Conservation (phyloP, 2,113 vertebrate genomes). For the Elgaria multicarinata region DNA sequence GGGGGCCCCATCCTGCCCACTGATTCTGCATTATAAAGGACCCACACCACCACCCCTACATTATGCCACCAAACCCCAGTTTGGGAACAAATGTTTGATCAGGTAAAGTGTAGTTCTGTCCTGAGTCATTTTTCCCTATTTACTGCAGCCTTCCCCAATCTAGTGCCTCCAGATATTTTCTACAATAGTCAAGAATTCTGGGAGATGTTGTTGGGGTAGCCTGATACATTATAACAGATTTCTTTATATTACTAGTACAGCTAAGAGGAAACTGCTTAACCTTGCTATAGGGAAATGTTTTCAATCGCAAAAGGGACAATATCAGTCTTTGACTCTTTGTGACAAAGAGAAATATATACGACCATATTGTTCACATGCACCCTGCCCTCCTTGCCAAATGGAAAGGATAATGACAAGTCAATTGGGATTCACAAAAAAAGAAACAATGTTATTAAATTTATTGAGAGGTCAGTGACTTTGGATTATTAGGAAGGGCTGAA, state of each 20-base stretch:
- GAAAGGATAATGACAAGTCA: constrained; percentile 12
- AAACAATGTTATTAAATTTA: constrained; percentile 21
- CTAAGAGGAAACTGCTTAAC: constrained; percentile 3
- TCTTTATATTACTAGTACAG: background rate
- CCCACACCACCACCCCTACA: background rate
- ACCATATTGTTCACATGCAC: background rate
- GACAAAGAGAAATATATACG: background rate
- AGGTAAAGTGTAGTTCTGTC: background rate
- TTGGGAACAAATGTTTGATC: too few relatives aligned
- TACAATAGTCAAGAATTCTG: too few relatives aligned
- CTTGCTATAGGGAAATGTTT: background rate
- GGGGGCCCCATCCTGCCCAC: background rate
- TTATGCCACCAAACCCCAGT: background rate
- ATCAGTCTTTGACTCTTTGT: background rate
- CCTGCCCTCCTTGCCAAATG: background rate
- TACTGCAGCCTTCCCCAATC: too few relatives aligned
- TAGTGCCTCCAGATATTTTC: too few relatives aligned
- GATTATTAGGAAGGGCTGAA: constrained; percentile 27
- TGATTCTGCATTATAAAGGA: background rate
- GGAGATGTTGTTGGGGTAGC: background rate
- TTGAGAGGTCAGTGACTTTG: constrained; percentile 4
- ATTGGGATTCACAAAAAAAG: constrained; percentile 1
- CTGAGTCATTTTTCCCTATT: too few relatives aligned
- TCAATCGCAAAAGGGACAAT: background rate
- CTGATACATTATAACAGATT: background rate